Conservation (phyloP, 2,797 vertebrate genomes). For the Podargus strigoides region DNA sequence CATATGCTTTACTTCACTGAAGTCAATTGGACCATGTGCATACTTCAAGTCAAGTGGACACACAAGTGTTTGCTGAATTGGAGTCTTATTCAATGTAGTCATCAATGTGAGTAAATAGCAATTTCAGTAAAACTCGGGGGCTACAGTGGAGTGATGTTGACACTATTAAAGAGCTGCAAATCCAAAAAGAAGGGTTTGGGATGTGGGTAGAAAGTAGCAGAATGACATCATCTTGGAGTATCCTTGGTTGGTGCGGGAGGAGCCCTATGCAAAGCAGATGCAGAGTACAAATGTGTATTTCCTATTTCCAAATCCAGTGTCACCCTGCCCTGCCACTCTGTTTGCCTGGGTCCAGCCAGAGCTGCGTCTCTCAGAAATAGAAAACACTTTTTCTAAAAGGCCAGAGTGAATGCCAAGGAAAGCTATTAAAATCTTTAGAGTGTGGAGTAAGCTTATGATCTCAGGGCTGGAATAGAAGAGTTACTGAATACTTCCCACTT, state of each 20-base stretch:
- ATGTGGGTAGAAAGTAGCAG: not conserved
- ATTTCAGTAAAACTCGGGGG: not conserved
- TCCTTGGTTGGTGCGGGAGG: not conserved
- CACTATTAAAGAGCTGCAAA: not conserved
- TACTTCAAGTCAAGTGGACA: not conserved
- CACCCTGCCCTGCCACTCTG: not conserved
- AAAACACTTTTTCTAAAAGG: not conserved
- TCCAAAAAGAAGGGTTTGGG: not conserved
- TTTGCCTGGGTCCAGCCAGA: not conserved
- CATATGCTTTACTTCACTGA: not conserved
- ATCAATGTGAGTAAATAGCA: not conserved
- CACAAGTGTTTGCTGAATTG: not conserved
- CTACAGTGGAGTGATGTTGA: not conserved
- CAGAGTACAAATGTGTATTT: not conserved
- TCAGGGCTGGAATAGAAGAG: not conserved
- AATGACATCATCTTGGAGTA: accelerated
- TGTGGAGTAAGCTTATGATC: not conserved
- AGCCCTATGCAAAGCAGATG: not conserved
- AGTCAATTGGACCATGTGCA: not conserved
- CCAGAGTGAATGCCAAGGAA: not conserved
- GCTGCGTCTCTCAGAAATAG: not conserved
- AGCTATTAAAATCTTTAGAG: not conserved
- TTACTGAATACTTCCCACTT: not conserved
- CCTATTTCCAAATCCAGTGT: not conserved
- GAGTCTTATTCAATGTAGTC: not conserved